Conservation (phyloP, 2,888 invertebrate genomes). For the Tribolium freemani region DNA sequence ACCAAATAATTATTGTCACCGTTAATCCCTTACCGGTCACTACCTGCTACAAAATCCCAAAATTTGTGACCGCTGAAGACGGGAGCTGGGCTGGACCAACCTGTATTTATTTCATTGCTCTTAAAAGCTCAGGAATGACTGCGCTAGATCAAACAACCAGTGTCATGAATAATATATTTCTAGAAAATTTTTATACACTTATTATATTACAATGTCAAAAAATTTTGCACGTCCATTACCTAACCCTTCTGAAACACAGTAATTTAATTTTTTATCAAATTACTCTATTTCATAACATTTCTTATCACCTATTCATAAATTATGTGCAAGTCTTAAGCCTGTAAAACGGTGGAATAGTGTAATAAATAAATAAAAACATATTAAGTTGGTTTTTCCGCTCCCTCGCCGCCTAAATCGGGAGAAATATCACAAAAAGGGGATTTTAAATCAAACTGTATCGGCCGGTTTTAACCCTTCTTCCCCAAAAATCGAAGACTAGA, state of each 20-base stretch:
- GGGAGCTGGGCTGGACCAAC: too few relatives aligned
- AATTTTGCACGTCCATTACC: slow-evolving; percentile 30
- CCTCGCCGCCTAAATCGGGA: background rate
- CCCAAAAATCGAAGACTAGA: slow-evolving; percentile 14
- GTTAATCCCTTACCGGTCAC: too few relatives aligned
- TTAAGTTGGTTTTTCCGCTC: background rate
- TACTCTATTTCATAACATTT: slow-evolving; percentile 13
- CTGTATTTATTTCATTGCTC: too few relatives aligned
- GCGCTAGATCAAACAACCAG: background rate
- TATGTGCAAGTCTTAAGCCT: slow-evolving; percentile 42
- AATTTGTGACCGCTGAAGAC: too few relatives aligned
- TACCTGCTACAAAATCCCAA: too few relatives aligned
- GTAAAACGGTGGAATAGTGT: background rate
- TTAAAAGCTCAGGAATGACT: too few relatives aligned
- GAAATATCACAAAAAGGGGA: slow-evolving; percentile 2
- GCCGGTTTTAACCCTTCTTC: background rate
- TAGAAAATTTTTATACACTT: background rate
- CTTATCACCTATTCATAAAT: background rate
- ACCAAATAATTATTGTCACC: too few relatives aligned
- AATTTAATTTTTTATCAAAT: slow-evolving; percentile 37
- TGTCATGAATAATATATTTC: background rate
- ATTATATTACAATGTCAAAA: background rate
- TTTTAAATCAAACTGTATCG: background rate
- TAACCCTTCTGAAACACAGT: slow-evolving; percentile 23
- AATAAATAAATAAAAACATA: slow-evolving; percentile 28